phyloP scores from a whole-genome alignment of 2,797 vertebrate genomes.

The Selene dorsalis region DNA sequence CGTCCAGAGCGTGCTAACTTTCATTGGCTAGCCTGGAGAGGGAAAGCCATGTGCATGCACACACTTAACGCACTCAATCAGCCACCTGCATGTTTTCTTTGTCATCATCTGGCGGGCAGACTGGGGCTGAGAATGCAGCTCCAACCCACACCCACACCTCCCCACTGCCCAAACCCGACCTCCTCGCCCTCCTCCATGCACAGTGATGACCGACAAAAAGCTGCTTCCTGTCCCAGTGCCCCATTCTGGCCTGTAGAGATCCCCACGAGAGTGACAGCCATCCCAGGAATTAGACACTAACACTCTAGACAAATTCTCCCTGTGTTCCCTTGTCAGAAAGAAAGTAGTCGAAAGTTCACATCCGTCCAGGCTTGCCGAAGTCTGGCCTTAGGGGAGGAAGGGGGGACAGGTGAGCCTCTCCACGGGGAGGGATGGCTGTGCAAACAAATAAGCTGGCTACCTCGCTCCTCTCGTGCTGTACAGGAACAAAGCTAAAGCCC shows the following conservation, averaged over 20 bases:
- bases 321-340: conserved; percentile 52
- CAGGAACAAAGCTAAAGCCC: conserved; percentile 52
- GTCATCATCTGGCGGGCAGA: conserved; percentile 74
- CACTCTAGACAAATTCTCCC: conserved; percentile 50
- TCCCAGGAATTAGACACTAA: conserved; percentile 59
- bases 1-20: conserved; percentile 61
- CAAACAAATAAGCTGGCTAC: conserved; percentile 73
- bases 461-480: conserved; percentile 37
- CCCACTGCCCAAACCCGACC: not conserved
- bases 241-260: conserved; percentile 25
- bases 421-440: conserved; percentile 60
- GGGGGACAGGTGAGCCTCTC: conserved; percentile 32
- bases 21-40: conserved; percentile 50
- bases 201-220: conserved; percentile 55
- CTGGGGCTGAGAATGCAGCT: conserved; percentile 38
- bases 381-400: conserved; percentile 14
- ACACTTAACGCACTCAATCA: conserved; percentile 59
- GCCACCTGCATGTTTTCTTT: conserved; percentile 74
- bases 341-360: conserved; percentile 70
- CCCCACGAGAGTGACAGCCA: conserved; percentile 45
- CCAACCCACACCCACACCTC: not conserved
- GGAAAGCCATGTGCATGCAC: conserved; percentile 50
- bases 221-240: conserved; percentile 60
- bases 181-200: conserved; percentile 19
- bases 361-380: conserved; percentile 65